Evolutionary conservation across 2,113 vertebrate species (phyloP).

Genomic region (Epinephelus lanceolatus): DNA sequence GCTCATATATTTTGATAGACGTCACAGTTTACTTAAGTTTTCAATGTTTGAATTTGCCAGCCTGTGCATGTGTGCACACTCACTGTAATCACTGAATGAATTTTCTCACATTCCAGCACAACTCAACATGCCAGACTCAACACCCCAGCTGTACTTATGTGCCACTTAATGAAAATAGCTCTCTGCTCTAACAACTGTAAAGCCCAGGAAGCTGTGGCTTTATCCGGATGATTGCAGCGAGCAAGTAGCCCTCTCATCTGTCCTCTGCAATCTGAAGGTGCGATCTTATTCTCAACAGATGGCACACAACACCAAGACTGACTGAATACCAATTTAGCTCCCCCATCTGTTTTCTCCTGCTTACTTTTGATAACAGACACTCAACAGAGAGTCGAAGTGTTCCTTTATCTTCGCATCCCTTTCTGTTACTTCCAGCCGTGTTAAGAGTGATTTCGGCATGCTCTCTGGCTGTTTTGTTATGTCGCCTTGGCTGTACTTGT

Average conservation of each 20-base stretch:
- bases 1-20: not conserved
- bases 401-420: constrained; percentile 43
- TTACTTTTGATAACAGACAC: constrained; percentile 69
- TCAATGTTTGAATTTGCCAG: not conserved
- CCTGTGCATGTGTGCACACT: not conserved
- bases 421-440: constrained; percentile 25
- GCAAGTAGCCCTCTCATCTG: constrained; percentile 66
- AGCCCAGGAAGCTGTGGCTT: constrained; percentile 41
- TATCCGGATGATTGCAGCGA: constrained; percentile 50
- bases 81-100: not conserved
- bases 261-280: constrained; percentile 72
- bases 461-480: not conserved
- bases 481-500: constrained; percentile 3
- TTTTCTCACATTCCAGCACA: not conserved
- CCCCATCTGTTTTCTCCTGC: constrained; percentile 78
- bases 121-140: not conserved
- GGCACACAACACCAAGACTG: constrained; percentile 74
- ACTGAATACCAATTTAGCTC: constrained; percentile 78
- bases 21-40: not conserved
- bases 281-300: constrained; percentile 78
- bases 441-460: constrained; percentile 23
- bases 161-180: constrained; percentile 47
- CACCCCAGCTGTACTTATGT: constrained; percentile 40
- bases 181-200: constrained; percentile 40
- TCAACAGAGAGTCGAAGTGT: constrained; percentile 44